phyloP scores from a whole-genome alignment of 2,888 invertebrate genomes.

The Sarcophaga carnaria region DNA sequence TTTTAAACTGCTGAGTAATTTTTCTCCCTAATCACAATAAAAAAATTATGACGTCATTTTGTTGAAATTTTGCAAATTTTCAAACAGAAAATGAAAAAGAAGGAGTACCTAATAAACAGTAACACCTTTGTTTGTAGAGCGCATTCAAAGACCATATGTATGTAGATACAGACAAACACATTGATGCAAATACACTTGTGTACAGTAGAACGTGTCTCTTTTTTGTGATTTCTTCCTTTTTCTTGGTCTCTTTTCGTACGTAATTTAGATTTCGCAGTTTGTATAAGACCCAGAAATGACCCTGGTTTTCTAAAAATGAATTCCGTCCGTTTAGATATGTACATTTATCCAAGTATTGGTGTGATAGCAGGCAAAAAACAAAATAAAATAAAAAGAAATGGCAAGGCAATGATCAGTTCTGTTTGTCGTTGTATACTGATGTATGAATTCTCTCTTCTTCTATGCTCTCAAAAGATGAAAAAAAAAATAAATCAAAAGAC shows the following conservation, averaged over 20 bases:
- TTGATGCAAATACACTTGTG: background rate
- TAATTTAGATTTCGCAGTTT: slow-evolving; percentile 38
- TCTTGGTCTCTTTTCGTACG: background rate
- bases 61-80: slow-evolving; percentile 48
- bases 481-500: background rate
- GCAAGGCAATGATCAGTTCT: slow-evolving; percentile 58
- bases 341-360: slow-evolving; percentile 33
- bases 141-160: slow-evolving; percentile 2
- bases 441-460: slow-evolving; percentile 36
- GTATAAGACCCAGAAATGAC: slow-evolving; percentile 70
- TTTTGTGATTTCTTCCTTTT: slow-evolving; percentile 32
- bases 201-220: background rate
- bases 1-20: slow-evolving; percentile 54
- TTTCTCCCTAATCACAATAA: slow-evolving; percentile 50
- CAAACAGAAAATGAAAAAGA: slow-evolving; percentile 22
- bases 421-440: background rate
- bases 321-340: slow-evolving; percentile 53
- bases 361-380: slow-evolving; percentile 20
- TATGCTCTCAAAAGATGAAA: slow-evolving; percentile 30
- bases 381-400: slow-evolving; percentile 43
- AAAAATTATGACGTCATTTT: slow-evolving; percentile 78
- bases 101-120: slow-evolving; percentile 14
- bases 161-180: slow-evolving; percentile 7
- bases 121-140: slow-evolving; percentile 36
- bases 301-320: slow-evolving; percentile 80